phyloP scores from a whole-genome alignment of 2,113 vertebrate genomes.

The Trinectes maculatus region DNA sequence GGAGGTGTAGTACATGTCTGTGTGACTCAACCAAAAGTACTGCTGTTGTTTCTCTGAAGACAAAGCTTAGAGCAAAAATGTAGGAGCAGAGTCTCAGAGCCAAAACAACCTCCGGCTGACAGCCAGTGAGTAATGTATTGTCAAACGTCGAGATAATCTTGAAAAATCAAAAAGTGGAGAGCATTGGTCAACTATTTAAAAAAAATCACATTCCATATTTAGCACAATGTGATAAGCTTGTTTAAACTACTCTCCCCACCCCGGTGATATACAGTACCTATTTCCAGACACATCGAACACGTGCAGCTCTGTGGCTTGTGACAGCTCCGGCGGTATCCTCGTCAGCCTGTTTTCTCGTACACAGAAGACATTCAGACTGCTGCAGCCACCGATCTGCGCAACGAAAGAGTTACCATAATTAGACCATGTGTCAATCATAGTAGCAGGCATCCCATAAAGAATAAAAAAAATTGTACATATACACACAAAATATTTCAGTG shows the following conservation, averaged over 20 bases:
- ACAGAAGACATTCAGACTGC: conserved; percentile 93
- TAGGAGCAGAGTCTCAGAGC: not conserved
- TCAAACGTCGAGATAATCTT: too few relatives aligned
- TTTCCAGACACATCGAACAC: conserved; percentile 97
- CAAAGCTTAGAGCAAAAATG: conserved; percentile 27
- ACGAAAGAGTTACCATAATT: conserved; percentile 8
- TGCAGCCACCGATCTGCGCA: conserved; percentile 92
- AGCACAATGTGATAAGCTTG: not conserved
- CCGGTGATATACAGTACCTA: conserved; percentile 79
- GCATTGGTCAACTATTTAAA: too few relatives aligned
- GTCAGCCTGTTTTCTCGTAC: conserved; percentile 92
- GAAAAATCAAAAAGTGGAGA: not conserved
- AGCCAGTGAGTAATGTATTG: not conserved
- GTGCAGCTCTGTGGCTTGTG: conserved; percentile 93
- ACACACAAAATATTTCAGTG: not conserved
- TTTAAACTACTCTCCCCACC: not conserved
- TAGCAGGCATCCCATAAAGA: not conserved
- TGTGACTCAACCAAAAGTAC: conserved; percentile 28
- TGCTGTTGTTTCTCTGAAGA: conserved; percentile 9
- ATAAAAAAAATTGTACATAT: not conserved
- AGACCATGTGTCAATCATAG: not conserved
- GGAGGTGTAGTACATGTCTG: conserved; percentile 11
- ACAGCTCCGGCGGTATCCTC: conserved; percentile 92
- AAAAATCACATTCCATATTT: too few relatives aligned
- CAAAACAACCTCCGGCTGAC: conserved; percentile 13